A percentile compares a stretch with the other conserved stretches of the same genome.
These are phyloP conservation scores for Bombus sibiricus DNA, from an alignment of 1,140 invertebrate genomes.

Conservation along the genomic window DNA sequence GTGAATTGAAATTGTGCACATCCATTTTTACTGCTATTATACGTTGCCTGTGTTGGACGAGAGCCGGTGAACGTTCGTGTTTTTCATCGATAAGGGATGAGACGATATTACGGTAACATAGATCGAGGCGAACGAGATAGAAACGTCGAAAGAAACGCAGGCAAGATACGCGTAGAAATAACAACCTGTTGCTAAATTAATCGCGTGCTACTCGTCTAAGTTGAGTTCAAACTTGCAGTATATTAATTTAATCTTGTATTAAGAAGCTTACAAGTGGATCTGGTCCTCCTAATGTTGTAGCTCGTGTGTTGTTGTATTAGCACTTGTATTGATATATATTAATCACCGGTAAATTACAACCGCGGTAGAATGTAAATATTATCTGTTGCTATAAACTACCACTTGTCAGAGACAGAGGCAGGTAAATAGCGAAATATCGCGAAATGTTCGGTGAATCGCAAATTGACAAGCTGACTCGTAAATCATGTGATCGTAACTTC, in stretches of 20 bases:
- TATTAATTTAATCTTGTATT: conserved; percentile 50
- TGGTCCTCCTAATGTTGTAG: conserved; percentile 7
- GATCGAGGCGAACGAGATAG: background rate
- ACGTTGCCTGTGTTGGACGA: no score
- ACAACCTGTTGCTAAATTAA: conserved; percentile 44
- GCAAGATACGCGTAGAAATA: conserved; percentile 18
- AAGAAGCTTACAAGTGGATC: conserved; percentile 50
- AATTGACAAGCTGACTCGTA: background rate
- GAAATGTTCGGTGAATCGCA: background rate
- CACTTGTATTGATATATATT: conserved; percentile 15
- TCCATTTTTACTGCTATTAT: background rate
- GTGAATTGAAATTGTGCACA: background rate
- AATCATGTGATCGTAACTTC: conserved; percentile 12
- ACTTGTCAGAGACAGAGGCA: background rate
- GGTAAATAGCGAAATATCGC: conserved; percentile 18
- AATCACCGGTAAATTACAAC: conserved; percentile 31
- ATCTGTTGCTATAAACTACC: background rate
- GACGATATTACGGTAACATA: background rate
- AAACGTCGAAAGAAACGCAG: background rate
- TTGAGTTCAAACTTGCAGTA: conserved; percentile 7
- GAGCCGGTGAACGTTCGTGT: background rate
- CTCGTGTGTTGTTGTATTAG: conserved; percentile 41
- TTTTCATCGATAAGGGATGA: background rate
- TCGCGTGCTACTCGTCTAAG: conserved; percentile 19
- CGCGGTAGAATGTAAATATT: background rate